Evolutionary conservation across 2,113 vertebrate species (phyloP).

Genomic region (Phycodurus eques): DNA sequence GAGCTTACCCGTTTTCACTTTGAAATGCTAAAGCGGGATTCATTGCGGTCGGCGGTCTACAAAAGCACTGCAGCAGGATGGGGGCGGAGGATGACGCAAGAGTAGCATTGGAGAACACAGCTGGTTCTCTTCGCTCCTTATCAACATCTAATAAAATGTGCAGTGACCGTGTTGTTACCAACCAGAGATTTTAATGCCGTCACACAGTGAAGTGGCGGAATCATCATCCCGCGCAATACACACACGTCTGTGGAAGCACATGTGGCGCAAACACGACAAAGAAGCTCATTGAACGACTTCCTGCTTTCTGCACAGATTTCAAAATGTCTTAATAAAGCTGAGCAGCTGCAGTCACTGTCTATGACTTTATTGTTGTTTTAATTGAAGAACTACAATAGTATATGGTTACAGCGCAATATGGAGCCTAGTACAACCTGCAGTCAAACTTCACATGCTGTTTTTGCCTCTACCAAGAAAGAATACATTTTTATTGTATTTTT

Average conservation of each 20-base stretch:
- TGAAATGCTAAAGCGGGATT: slow-evolving; percentile 59
- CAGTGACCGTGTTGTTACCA: slow-evolving; percentile 25
- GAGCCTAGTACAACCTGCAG: not conserved
- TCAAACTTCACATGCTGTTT: not conserved
- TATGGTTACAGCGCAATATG: not conserved
- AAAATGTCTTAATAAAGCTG: slow-evolving; percentile 12
- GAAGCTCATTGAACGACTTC: not conserved
- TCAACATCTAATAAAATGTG: slow-evolving; percentile 54
- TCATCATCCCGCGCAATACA: slow-evolving; percentile 10
- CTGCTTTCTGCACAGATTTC: slow-evolving; percentile 5
- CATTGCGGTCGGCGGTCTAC: slow-evolving; percentile 30
- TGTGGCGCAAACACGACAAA: not conserved
- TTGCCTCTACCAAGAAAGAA: not conserved
- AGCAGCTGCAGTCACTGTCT: not conserved
- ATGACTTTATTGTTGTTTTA: slow-evolving; percentile 2
- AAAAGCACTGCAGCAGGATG: slow-evolving; percentile 6
- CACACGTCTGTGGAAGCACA: slow-evolving; percentile 1
- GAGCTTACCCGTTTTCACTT: slow-evolving; percentile 34
- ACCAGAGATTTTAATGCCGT: slow-evolving; percentile 32
- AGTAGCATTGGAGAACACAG: slow-evolving; percentile 46
- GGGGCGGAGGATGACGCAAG: slow-evolving; percentile 20
- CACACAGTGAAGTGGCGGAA: slow-evolving; percentile 26
- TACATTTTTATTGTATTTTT: no score
- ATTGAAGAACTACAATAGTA: not conserved
- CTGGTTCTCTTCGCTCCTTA: slow-evolving; percentile 45